Evolutionary conservation across 2,797 vertebrate species (phyloP), one percentile per base, ranked within the genome.

Genomic region (Lutra lutra): DNA sequence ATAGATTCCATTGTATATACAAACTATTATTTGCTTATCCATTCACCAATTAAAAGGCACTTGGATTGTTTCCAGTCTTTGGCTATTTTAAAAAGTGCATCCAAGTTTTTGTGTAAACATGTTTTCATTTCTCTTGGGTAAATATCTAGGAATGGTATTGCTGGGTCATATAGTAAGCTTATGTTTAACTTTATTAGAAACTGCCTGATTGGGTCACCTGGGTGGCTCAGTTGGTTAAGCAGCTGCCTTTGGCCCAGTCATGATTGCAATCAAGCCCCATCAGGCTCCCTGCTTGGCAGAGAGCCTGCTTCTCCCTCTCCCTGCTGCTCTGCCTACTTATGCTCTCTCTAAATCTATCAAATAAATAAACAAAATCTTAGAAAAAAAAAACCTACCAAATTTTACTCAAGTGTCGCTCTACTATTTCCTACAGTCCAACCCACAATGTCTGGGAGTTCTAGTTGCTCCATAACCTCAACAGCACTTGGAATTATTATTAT

Each of bases 121-220:
- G 23, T 91, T 92, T 95, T 88, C 46, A 90, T 86, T 78, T 83
- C 32, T 82, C 48, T 89, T 90, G 70, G 51, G 77, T 92, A 79
- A 89, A 48, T 89, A 93, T 70, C 40, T 92, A 80, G 62, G 15
- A 62, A 73, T 88, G 54, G 51, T 38, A 75, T 88, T 64, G 40
- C 64, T 77, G 58, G 66, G 48, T 93, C 85, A 94, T 79, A 66
- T 35, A 15, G 35, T 87, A 56, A 85, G 20, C 56, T 9, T 85
- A 77, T 64, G 14, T n/a, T 66, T 87, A 70, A 58, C 32, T 89
- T 95, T 66, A 29, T 54, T 86, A 80, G 79, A 92, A 75, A 82
- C 40, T 88, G 62, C 35, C 3, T 15, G 83, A 87, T 40, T 62
- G 14, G 54, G 54, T 18, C 54, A 20, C 18, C 54, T 54, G 54